Base-by-base conservation (phyloP, 2,888 invertebrate genomes). In the Ormyrus nitidulus region DNA sequence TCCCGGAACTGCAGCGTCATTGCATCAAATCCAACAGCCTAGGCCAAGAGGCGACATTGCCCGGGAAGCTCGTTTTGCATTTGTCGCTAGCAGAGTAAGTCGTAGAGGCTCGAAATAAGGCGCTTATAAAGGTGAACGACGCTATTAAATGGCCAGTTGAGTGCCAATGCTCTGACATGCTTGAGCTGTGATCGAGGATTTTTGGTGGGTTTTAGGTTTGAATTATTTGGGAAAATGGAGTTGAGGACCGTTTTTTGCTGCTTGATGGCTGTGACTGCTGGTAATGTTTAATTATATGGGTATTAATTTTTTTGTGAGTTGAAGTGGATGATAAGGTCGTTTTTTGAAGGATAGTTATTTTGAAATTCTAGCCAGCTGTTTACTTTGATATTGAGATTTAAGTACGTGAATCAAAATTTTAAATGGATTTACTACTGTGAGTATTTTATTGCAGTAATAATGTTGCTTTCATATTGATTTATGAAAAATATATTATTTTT, bases 1-100 rank as follows among this genome's bases (percentile, higher is more conserved):
- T 76, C 61, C 68, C 75, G 69, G 13, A 53, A 53, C 62, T 11
- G 13, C 51, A 53, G 34, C 11, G 5, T 53, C 49, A 10, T 79
- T 74, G 65, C 79, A 65, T 79, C 69, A 74, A 58, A 64, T 44
- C 51, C 62, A 53, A 70, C 53, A 74, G 34, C 69, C 74, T 74
- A 65, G 69, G 49, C 66, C 44, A 6, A 34, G 46, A 34, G 5
- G 65, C 72, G 62, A 48, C 79, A 74, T 74, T 75, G 79, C 75
- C 69, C 70, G 70, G 65, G 70, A 79, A 73, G 69, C 68, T 73
- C 58, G 48, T 68, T 68, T 78, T 58, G 66, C 66, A 53, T 71
- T 56, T 78, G 10, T 61, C 68, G 54, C 44, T 9, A 9, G n/a
- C 6, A 51, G 51, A 49, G 62, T 65, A 56, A 69, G 64, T 46